phyloP scores from a whole-genome alignment of 2,797 vertebrate genomes.

The Eidolon dupreanum region DNA sequence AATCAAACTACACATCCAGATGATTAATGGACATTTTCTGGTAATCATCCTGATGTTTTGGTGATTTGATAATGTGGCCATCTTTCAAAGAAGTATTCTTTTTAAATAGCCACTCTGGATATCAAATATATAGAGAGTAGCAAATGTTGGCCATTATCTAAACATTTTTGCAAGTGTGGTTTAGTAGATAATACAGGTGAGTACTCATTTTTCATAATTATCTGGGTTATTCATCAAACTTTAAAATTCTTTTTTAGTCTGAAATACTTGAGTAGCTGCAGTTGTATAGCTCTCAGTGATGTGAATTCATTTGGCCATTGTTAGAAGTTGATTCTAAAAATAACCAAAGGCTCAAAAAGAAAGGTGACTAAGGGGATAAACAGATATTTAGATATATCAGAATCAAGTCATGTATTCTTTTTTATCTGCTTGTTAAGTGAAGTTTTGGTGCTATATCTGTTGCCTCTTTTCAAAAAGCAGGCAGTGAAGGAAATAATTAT shows the following conservation, averaged over 20 bases:
- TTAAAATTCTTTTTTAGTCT: not conserved
- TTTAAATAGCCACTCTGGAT: not conserved
- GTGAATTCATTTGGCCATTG: not conserved
- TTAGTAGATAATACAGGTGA: not conserved
- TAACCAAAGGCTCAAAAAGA: slow-evolving; percentile 27
- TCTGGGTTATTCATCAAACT: not conserved
- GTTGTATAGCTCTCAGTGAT: not conserved
- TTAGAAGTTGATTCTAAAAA: slow-evolving; percentile 64
- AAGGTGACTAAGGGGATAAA: slow-evolving; percentile 41
- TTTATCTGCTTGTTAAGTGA: slow-evolving; percentile 54
- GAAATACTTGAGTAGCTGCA: not conserved
- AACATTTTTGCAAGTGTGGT: not conserved
- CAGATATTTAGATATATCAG: slow-evolving; percentile 48
- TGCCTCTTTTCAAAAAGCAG: slow-evolving; percentile 63
- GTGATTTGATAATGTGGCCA: not conserved
- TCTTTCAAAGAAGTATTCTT: not conserved
- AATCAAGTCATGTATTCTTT: slow-evolving; percentile 32
- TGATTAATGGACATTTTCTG: not conserved
- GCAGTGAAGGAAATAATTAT: slow-evolving; percentile 42
- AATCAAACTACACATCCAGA: not conserved
- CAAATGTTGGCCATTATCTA: not conserved
- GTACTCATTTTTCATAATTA: not conserved
- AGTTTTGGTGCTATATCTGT: slow-evolving; percentile 50
- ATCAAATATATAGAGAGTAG: not conserved
- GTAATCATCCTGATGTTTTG: not conserved